Conservation (phyloP, 2,888 invertebrate species). For the Sisyra nigra region DNA sequence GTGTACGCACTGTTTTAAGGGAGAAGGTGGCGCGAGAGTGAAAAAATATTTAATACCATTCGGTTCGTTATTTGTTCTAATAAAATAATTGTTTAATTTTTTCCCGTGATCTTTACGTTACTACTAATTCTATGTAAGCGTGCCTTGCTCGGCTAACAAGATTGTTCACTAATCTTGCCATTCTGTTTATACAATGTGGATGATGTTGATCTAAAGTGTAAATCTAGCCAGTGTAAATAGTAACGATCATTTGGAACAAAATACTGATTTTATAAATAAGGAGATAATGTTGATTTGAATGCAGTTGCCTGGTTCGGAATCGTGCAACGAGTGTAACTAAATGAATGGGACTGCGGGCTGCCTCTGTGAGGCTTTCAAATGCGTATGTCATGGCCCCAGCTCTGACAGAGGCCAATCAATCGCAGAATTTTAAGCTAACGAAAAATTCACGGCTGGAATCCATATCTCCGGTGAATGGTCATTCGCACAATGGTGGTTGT, state of each 20-base stretch:
- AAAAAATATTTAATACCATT: background rate
- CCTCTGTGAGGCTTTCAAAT: slow-evolving; percentile 38
- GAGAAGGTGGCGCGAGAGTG: slow-evolving; percentile 8
- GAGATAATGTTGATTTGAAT: no score
- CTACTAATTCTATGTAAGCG: background rate
- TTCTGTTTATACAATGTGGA: no score
- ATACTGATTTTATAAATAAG: no score
- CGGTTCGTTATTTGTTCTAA: background rate
- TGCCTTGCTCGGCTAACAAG: background rate
- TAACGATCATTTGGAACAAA: no score
- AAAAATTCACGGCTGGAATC: slow-evolving; percentile 15
- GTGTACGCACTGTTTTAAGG: slow-evolving; percentile 13
- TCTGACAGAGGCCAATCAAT: slow-evolving; percentile 57
- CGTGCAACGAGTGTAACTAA: slow-evolving; percentile 18
- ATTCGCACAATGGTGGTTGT: slow-evolving; percentile 11
- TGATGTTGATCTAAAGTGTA: no score
- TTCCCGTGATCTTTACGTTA: background rate
- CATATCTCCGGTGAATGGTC: slow-evolving; percentile 10
- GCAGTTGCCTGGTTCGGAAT: no score
- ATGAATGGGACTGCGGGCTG: slow-evolving; percentile 33
- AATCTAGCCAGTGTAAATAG: no score
- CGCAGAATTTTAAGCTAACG: slow-evolving; percentile 29
- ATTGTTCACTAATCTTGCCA: background rate
- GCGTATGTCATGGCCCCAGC: slow-evolving; percentile 88
- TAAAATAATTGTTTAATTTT: background rate